Evolutionary conservation across 2,113 vertebrate genomes (phyloP), one percentile per base, ranked within the genome.

Genomic region (Chaetodon trifascialis): DNA sequence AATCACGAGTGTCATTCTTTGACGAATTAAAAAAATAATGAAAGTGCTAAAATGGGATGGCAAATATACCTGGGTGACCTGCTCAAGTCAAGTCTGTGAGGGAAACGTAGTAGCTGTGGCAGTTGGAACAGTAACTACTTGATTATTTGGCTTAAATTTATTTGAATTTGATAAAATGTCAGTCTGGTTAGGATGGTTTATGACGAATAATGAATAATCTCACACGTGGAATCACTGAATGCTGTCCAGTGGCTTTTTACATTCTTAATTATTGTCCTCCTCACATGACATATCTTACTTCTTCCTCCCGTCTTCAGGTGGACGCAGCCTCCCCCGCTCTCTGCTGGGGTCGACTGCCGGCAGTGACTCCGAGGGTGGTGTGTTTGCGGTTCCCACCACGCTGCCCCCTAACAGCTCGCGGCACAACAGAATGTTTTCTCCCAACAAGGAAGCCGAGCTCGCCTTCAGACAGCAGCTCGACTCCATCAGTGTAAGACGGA

Each of bases 391-490:
- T 11, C 98, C 98, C 10, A 99, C 98, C 9, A 99, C 97, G 0
- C 93, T 99, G 23, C 98, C 98, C 0, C 98, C 98, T 66, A 99
- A 99, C 89, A 99, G 98, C 90, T 95, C 97, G 2, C 96, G 99
- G 0, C 96, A 97, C 0, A 96, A 96, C 82, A 95, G 97, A 76
- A 95, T 98, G 89, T 98, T 98, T 88, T 96, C 98, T 34, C 98
- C 97, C 42, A 97, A 96, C 93, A 99, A 98, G 74, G 98, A 99
- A 14, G 95, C 97, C 0, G 97, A 99, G 76, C 89, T 97, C n/a
- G 96, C 96, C 51, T 95, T 99, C 88, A 95, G 96, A 51, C 98
- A 99, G 94, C 97, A 99, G 89, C 95, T 99, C 16, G 97, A 97
- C 92, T 97, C 98, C 1, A 97, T 99, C 92, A 97, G 96, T n/a